Evolutionary conservation across 2,797 vertebrate species (phyloP).

Genomic region (Limnodromus scolopaceus): DNA sequence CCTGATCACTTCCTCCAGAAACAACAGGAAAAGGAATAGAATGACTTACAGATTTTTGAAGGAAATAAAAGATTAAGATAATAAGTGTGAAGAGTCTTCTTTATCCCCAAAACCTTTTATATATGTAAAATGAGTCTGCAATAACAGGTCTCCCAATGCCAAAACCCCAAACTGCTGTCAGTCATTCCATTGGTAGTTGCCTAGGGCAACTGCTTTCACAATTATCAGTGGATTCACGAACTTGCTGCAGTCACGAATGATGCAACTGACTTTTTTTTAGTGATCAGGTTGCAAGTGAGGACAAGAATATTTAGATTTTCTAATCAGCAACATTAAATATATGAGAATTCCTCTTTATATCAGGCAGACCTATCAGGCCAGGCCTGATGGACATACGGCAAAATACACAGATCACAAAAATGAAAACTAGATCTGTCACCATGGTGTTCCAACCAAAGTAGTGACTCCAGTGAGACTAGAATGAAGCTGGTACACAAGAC

Average conservation of each 20-base stretch:
- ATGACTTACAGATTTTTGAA: not conserved
- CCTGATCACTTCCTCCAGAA: not conserved
- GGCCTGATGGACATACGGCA: not conserved
- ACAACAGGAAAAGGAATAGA: not conserved
- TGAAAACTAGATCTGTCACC: not conserved
- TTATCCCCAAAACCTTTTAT: not conserved
- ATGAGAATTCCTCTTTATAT: not conserved
- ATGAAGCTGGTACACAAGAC: not conserved
- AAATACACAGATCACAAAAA: not conserved
- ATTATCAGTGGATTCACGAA: not conserved
- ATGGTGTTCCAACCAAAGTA: not conserved
- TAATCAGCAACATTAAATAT: not conserved
- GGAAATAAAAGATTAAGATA: constrained; percentile 12
- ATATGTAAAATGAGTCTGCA: not conserved
- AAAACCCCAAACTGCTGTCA: constrained; percentile 30
- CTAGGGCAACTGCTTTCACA: constrained; percentile 44
- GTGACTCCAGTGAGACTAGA: not conserved
- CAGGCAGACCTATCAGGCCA: not conserved
- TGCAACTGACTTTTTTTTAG: not conserved
- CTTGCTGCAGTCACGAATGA: not conserved
- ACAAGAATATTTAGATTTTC: not conserved
- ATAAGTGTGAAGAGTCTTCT: not conserved
- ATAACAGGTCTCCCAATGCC: not conserved
- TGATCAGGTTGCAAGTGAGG: not conserved
- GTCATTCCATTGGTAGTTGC: constrained; percentile 2